Evolutionary conservation across 1,140 invertebrate species (phyloP).

Genomic region (Brachionus manjavacas): DNA sequence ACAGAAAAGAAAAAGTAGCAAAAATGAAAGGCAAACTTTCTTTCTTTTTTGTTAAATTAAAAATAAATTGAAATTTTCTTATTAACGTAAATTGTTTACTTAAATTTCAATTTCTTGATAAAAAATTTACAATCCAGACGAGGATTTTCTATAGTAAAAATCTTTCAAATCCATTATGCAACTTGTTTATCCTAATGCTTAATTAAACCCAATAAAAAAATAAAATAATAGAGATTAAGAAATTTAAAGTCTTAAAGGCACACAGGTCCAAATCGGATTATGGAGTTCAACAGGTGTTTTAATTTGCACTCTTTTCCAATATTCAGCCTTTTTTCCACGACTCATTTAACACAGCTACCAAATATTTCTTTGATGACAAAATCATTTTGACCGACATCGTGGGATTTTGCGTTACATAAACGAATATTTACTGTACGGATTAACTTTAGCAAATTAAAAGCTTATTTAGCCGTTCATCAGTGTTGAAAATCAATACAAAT

Average conservation of each 20-base stretch:
- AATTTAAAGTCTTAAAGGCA: background rate
- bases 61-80: background rate
- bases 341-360: background rate
- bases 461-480: conserved; percentile 18
- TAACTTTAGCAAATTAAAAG: conserved; percentile 21
- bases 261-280: background rate
- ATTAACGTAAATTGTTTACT: background rate
- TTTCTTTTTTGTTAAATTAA: background rate
- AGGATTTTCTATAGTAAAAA: background rate
- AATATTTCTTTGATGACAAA: background rate
- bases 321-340: background rate
- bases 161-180: conserved; percentile 2
- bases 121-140: background rate
- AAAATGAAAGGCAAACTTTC: background rate
- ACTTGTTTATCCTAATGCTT: background rate
- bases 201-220: conserved; percentile 19
- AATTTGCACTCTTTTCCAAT: background rate
- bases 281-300: background rate
- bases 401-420: background rate
- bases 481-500: background rate
- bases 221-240: background rate
- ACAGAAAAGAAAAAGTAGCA: background rate
- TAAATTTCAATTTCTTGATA: background rate
- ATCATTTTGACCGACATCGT: background rate
- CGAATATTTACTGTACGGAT: background rate